Evolutionary conservation across 1,140 invertebrate species (phyloP), one percentile per base, ranked within the genome.

Genomic region (Helicoverpa armigera): DNA sequence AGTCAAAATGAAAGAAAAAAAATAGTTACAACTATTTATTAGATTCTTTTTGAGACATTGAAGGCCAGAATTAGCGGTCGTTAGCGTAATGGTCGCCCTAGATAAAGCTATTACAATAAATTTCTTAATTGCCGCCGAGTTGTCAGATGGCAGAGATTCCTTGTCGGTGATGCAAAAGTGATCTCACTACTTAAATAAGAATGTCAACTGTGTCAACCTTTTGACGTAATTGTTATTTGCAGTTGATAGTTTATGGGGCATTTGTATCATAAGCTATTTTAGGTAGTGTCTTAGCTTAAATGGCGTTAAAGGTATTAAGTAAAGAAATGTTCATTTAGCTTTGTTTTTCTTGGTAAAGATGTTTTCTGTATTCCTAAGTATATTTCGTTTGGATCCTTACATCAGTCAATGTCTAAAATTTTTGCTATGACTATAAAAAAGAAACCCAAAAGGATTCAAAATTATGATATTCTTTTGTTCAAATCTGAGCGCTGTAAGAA

Each of bases 91-190:
- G 87, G 88, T 70, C 85, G 91, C 76, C 87, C 92, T 87, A 91
- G 88, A 92, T 92, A 90, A 79, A 87, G 85, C 88, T 88, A 86
- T 91, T 89, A 89, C 85, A 90, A 94, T 93, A 93, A 92, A 94
- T 94, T 90, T 91, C 90, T 92, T 94, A 94, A 92, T 93, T 91
- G 91, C 88, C 78, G 67, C 82, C 60, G 70, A 60, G 81, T 86
- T 86, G 86, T 86, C 81, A 76, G 83, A 91, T 83, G 80, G 88
- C 86, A 63, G 86, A 91, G 90, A 94, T 94, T 93, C 91, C 88
- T 90, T 81, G 85, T 86, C 87, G 88, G 80, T 94, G 91, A 93
- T 91, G 91, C 87, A 88, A 93, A 89, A 88, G 86, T 90, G 88
- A 90, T 89, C 88, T 90, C 90, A 89, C 85, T 87, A 73, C 58